phyloP scores from a whole-genome alignment of 2,113 vertebrate genomes.

The Hassar affinis region DNA sequence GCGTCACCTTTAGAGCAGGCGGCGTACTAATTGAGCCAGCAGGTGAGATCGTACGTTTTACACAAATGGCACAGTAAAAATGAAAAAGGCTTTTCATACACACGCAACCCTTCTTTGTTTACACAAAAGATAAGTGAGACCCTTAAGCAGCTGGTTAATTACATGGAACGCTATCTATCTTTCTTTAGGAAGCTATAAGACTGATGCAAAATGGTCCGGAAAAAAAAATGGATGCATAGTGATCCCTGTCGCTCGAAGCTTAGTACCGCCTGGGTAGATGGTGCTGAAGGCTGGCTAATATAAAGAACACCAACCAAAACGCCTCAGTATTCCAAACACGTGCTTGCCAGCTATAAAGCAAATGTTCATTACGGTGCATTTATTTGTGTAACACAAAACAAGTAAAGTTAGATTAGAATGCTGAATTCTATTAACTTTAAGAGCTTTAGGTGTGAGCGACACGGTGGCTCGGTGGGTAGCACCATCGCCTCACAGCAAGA shows the following conservation, averaged over 20 bases:
- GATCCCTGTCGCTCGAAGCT: no score
- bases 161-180: background rate
- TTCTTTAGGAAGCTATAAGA: background rate
- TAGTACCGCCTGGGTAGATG: background rate
- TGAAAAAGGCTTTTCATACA: background rate
- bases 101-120: background rate
- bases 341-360: background rate
- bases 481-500: no score
- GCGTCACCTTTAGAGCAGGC: background rate
- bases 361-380: background rate
- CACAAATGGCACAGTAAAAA: background rate
- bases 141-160: constrained; percentile 29
- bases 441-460: no score
- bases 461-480: no score
- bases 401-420: no score
- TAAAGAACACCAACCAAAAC: background rate
- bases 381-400: no score
- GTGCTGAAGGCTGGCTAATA: background rate
- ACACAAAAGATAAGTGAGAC: background rate
- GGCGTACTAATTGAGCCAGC: constrained; percentile 11
- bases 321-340: background rate
- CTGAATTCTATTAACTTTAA: no score
- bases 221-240: background rate
- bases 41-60: background rate
- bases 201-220: background rate